Evolutionary conservation across 2,888 invertebrate genomes (phyloP).

Genomic region (Melanchra persicariae): DNA sequence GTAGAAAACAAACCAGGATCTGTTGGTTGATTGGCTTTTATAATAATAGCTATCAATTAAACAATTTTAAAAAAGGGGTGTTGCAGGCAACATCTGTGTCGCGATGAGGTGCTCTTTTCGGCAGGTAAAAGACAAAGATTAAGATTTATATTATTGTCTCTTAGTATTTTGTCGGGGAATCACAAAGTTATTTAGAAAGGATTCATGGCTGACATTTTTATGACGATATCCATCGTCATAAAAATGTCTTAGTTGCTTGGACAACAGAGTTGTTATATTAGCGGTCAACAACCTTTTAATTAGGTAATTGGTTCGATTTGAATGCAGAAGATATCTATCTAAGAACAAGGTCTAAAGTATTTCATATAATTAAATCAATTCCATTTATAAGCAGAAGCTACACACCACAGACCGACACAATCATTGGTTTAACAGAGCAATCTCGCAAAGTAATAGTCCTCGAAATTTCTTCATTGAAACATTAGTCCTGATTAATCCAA

Average conservation of each 20-base stretch:
- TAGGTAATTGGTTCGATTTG: neutral
- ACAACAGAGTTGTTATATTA: neutral
- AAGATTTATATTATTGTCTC: no score
- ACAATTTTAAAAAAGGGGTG: no score
- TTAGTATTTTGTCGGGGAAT: no score
- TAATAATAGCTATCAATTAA: neutral
- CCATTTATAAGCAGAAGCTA: neutral
- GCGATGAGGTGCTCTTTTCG: no score
- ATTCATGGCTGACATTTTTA: no score
- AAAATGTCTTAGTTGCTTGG: neutral
- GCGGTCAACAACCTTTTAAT: neutral
- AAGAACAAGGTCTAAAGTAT: neutral
- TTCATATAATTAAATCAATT: neutral
- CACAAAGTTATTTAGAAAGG: no score
- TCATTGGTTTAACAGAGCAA: slow-evolving; percentile 4
- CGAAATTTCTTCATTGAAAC: neutral
- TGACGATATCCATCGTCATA: no score
- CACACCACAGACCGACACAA: neutral
- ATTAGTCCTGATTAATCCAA: slow-evolving; percentile 18
- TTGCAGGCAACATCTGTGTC: no score
- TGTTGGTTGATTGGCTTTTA: neutral
- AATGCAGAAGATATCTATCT: neutral
- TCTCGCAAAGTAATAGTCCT: neutral
- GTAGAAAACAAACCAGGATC: neutral
- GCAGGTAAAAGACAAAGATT: no score